phyloP scores from a whole-genome alignment of 2,113 vertebrate species.

The Zosterops pallidus region DNA sequence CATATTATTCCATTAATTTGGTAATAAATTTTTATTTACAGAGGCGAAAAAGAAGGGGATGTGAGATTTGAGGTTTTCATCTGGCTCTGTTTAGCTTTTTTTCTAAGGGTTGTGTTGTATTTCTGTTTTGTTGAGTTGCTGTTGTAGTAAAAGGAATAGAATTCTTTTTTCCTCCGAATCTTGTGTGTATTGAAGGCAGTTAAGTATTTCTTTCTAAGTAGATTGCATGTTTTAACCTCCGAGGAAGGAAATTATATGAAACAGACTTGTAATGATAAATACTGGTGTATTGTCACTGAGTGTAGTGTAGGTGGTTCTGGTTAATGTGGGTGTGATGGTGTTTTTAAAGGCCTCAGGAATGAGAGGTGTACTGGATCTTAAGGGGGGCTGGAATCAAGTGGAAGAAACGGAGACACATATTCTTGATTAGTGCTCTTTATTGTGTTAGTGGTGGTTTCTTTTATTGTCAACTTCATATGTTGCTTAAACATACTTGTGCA shows the following conservation, averaged over 20 bases:
- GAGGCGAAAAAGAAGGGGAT: neutral
- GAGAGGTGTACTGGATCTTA: neutral
- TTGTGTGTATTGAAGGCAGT: neutral
- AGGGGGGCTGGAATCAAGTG: neutral
- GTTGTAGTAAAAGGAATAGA: neutral
- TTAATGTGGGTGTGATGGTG: neutral
- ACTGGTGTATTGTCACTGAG: neutral
- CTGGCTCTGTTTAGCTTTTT: neutral
- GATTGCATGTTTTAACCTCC: neutral
- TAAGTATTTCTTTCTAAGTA: neutral
- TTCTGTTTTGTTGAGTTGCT: neutral
- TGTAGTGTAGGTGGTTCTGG: neutral
- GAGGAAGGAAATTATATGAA: neutral
- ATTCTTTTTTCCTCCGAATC: neutral
- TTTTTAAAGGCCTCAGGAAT: neutral
- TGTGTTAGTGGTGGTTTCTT: neutral
- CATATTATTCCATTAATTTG: neutral
- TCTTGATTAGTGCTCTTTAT: neutral
- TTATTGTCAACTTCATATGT: neutral
- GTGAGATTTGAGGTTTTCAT: neutral
- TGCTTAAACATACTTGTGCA: neutral
- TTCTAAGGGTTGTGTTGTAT: neutral
- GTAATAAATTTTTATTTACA: neutral
- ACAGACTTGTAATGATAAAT: neutral
- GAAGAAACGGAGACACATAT: neutral